Percentiles rank a stretch among this genome's conserved stretches.
phyloP scores from a whole-genome alignment of 1,140 invertebrate genomes.

The Melanaphis sacchari region DNA sequence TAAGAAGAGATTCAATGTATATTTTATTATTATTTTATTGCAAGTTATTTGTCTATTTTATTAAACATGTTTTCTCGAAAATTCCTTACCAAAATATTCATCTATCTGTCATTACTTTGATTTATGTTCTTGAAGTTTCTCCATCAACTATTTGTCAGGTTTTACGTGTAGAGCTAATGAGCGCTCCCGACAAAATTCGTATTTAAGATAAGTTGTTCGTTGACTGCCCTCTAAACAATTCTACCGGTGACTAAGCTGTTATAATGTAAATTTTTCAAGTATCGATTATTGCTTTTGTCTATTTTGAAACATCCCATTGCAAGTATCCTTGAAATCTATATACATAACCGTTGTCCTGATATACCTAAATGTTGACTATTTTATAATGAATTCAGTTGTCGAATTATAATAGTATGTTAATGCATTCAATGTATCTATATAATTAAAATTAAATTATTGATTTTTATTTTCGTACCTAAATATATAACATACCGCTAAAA shows the following conservation, averaged over 20 bases:
- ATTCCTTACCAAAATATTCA: slow-evolving; percentile 25
- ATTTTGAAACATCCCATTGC: not conserved
- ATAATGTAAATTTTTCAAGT: not conserved
- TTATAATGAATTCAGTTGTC: not conserved
- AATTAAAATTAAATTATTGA: slow-evolving; percentile 11
- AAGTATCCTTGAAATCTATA: not conserved
- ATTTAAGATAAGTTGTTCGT: not conserved
- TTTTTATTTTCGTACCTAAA: not conserved
- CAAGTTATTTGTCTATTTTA: not conserved
- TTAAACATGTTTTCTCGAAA: not conserved
- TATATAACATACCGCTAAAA: not conserved
- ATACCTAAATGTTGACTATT: not conserved
- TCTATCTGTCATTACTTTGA: not conserved
- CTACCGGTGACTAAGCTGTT: not conserved
- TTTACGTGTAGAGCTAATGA: not conserved
- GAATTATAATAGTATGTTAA: not conserved
- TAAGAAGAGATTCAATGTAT: not conserved
- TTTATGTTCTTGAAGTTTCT: slow-evolving; percentile 9
- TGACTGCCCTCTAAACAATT: not conserved
- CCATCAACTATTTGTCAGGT: not conserved
- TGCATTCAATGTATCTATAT: not conserved
- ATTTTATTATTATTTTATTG: not conserved
- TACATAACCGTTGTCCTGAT: not conserved
- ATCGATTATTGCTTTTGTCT: not conserved
- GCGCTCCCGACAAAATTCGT: not conserved